Conservation (phyloP, 2,113 vertebrate species). For the Lophotis ruficrista region DNA sequence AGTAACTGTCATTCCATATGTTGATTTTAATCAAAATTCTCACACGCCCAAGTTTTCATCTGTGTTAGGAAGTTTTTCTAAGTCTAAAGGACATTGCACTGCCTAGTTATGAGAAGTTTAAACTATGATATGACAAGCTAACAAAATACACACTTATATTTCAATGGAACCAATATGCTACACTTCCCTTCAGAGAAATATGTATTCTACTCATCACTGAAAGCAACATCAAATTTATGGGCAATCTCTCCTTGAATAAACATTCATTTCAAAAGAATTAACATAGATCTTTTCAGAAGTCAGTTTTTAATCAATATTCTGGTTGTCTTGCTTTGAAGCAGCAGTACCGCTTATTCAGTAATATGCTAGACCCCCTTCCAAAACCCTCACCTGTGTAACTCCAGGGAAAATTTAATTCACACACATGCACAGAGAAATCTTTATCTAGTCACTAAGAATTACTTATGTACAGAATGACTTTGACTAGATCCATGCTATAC, state of each 20-base stretch:
- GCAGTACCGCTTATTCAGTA: background rate
- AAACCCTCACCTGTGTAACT: background rate
- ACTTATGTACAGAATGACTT: background rate
- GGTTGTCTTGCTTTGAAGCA: background rate
- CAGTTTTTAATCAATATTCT: background rate
- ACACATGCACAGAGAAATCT: background rate
- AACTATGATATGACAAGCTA: background rate
- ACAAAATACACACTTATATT: background rate
- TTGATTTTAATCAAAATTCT: slow-evolving; percentile 19
- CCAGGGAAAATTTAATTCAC: background rate
- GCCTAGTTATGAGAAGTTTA: background rate
- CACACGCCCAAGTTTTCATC: background rate
- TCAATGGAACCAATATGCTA: background rate
- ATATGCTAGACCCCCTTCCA: background rate
- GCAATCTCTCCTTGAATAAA: slow-evolving; percentile 15
- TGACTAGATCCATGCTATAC: background rate
- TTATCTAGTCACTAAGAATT: background rate
- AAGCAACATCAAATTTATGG: slow-evolving; percentile 13
- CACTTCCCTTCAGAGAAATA: background rate
- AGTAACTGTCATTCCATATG: background rate
- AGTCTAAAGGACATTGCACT: background rate
- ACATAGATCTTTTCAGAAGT: background rate
- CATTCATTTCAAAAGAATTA: slow-evolving; percentile 8
- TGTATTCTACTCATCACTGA: background rate
- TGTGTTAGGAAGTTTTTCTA: background rate